phyloP scores from a whole-genome alignment of 2,113 vertebrate genomes.

The Furnarius figulus region DNA sequence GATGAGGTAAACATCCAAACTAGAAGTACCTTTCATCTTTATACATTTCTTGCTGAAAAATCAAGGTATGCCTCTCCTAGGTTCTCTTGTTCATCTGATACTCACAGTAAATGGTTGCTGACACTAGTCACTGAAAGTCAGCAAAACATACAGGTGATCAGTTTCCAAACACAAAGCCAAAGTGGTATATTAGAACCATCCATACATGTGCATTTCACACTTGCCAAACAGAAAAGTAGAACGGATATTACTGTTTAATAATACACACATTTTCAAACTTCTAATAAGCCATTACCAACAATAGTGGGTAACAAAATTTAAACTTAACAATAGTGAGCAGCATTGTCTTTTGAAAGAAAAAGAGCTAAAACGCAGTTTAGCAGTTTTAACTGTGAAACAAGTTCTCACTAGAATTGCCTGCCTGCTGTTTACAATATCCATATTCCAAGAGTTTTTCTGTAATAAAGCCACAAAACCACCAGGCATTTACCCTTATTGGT shows the following conservation, averaged over 20 bases:
- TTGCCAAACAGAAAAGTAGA: constrained; percentile 27
- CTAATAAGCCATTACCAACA: constrained; percentile 48
- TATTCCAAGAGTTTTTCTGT: constrained; percentile 37
- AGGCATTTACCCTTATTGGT: neutral
- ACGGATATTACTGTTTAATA: constrained; percentile 14
- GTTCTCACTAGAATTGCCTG: neutral
- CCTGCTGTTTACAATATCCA: constrained; percentile 26
- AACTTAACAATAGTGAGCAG: neutral
- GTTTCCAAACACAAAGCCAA: neutral
- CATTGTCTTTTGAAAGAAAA: constrained; percentile 29
- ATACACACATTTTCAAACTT: constrained; percentile 17
- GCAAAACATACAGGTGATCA: neutral
- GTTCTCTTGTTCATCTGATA: neutral
- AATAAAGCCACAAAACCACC: constrained; percentile 48
- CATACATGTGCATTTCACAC: neutral
- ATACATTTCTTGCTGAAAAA: neutral
- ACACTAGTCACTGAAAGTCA: neutral
- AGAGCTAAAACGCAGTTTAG: neutral
- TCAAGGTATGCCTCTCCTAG: neutral
- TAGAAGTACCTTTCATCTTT: neutral
- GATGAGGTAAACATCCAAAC: neutral
- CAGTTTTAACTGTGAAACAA: neutral
- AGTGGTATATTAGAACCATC: neutral
- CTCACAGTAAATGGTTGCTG: neutral
- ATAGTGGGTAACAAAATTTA: neutral